Evolutionary conservation across 2,888 invertebrate species (phyloP), one percentile per base, ranked within the genome.

Genomic region (Nemotelus pantherinus): DNA sequence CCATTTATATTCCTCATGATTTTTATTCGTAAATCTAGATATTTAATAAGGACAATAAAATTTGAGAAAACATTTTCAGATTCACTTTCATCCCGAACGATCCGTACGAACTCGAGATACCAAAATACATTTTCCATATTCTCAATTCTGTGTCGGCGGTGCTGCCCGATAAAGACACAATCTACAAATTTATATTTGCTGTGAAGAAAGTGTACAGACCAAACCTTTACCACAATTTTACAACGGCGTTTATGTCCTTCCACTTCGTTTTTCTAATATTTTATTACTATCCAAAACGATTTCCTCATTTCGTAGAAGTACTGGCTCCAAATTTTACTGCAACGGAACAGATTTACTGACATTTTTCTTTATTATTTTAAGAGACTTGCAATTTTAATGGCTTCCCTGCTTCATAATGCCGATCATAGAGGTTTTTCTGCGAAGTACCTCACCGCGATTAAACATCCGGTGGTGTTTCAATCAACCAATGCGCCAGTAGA

Each of bases 341-440:
- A 53, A 53, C 10, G 6, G 6, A 53, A 53, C 25, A 25, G 25
- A 25, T 25, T 58, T 58, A n/a, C 58, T 25, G n/a, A 25, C 7
- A 58, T n/a, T 58, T 58, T 70, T 39, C 41, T 1, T 10, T 7
- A 47, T 47, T 45, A 43, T n/a, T 64, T 72, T 1, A 3, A 76
- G 76, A 76, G 57, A 76, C 87, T 88, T 78, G 89, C 89, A 0
- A 84, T 92, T 48, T 87, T 91, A 85, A 83, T 91, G 57, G 88
- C 90, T 0, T 89, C 90, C 0, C 82, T 91, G 0, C 90, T 90
- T 83, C 92, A 92, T 82, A 92, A 92, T 83, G 81, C 91, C 67
- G 91, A 92, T 85, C 92, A 92, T 82, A 89, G 89, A 0, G 92
- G 91, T 1, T 88, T 86, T 82, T 91, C 91, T 80, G 91, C 91